Evolutionary conservation across 1,140 invertebrate species (phyloP).

Genomic region (Drosophila varians): DNA sequence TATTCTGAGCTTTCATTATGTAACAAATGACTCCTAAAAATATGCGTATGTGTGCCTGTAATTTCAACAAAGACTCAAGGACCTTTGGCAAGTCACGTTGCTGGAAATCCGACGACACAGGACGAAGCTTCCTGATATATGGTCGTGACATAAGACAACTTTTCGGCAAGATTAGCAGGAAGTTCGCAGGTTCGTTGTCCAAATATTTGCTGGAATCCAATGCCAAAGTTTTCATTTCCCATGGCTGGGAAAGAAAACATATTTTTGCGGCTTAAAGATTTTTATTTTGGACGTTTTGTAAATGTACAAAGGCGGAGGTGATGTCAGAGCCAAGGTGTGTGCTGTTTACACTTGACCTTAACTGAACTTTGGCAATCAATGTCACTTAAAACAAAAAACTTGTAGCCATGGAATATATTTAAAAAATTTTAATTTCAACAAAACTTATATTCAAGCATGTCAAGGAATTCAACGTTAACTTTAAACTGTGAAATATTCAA

Average conservation of each 20-base stretch:
- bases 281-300: neutral
- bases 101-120: constrained; percentile 22
- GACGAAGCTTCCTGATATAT: constrained; percentile 8
- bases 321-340: constrained; percentile 21
- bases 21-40: constrained; percentile 30
- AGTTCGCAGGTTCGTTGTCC: constrained; percentile 8
- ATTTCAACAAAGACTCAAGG: constrained; percentile 30
- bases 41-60: neutral
- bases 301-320: constrained; percentile 14
- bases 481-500: too few relatives aligned
- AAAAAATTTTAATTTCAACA: neutral
- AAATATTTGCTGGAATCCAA: constrained; percentile 40
- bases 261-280: constrained; percentile 22
- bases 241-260: constrained; percentile 6
- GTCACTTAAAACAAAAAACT: constrained; percentile 27
- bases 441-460: neutral
- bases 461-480: too few relatives aligned
- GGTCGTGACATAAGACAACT: constrained; percentile 27
- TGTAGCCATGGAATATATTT: neutral
- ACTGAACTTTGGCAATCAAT: constrained; percentile 32
- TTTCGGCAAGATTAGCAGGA: constrained; percentile 1
- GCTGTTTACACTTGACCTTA: constrained; percentile 18
- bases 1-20: constrained; percentile 19
- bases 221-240: neutral
- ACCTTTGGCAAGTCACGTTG: constrained; percentile 43